Base-by-base conservation (phyloP, 2,797 vertebrate genomes). In the Sylvia borin region DNA sequence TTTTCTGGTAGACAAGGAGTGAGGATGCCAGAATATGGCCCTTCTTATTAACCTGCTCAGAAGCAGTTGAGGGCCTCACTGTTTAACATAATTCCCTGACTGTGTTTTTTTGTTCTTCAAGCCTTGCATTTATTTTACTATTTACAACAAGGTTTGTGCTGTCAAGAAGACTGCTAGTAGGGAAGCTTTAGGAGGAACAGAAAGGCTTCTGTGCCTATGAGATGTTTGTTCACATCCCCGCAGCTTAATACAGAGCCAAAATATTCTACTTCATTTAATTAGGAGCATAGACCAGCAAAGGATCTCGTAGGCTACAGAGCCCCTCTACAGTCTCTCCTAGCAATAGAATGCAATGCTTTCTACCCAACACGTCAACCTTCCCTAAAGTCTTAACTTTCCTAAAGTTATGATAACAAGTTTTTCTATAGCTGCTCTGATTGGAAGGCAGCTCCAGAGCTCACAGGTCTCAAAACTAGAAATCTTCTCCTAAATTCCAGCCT, bases 121-220 rank as follows among this genome's bases (percentile, higher is more conserved):
- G 21, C 4, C n/a, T 75, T 8, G 1, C 43, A 31, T 90, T 91
- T 94, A 61, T 86, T 96, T 93, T 71, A 67, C 51, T 85, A 38
- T 75, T 86, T 92, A 82, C 55, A 76, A 64, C 34, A 53, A 87
- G 64, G 34, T 83, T 82, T 64, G n/a, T 67, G 68, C 60, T 91
- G 48, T 54, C 68, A 42, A 95, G 57, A 36, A 90, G 11, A 57
- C 62, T 75, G 72, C 79, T 90, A 18, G 6, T 92, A 47, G 54
- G 66, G 47, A 88, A 85, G 42, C 47, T 95, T 57, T 58, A 93
- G 76, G 85, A 95, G 25, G 18, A 93, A 77, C 47, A 89, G 51
- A 62, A 90, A 72, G 38, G 66, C 79, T 92, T 91, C 76, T 88
- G 34, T 93, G 68, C 72, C 66, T 92, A 13, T 71, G 55, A 87